These are phyloP conservation scores for Lissocephala sabroskyi DNA, from an alignment of 2,888 invertebrate genomes.

Conservation along the genomic window DNA sequence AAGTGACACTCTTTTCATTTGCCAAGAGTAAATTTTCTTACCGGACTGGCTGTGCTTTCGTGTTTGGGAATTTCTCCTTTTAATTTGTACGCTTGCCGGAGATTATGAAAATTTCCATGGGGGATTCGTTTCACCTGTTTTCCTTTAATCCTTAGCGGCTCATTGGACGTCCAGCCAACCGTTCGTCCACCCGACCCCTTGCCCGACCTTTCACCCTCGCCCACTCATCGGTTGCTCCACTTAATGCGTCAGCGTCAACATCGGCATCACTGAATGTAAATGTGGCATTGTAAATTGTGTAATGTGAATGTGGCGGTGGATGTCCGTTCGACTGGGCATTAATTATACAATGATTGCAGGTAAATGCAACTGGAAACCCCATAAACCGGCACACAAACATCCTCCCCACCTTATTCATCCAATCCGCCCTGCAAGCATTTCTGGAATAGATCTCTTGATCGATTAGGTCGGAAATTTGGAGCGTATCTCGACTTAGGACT, in stretches of 20 bases:
- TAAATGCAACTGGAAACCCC: constrained; percentile 7
- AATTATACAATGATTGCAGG: constrained; percentile 45
- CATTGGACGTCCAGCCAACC: not conserved
- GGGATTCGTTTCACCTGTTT: constrained; percentile 1
- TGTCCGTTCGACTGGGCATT: constrained; percentile 53
- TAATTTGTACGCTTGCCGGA: too few species aligned
- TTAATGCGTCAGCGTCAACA: not conserved
- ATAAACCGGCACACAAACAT: too few species aligned
- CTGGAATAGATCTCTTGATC: too few species aligned
- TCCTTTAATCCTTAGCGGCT: not conserved
- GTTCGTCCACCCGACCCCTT: not conserved
- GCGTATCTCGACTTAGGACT: too few species aligned
- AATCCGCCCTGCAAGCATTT: too few species aligned
- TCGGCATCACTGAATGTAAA: not conserved
- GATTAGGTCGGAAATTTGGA: too few species aligned
- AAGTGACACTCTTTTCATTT: too few species aligned
- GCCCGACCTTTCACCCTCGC: not conserved
- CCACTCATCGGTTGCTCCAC: not conserved
- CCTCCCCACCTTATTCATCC: too few species aligned
- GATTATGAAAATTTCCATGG: too few species aligned
- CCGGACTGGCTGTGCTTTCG: too few species aligned
- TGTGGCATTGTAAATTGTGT: constrained; percentile 37
- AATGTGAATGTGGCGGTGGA: constrained; percentile 30
- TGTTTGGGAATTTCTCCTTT: too few species aligned
- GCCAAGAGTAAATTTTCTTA: too few species aligned